Base-by-base conservation (phyloP, 2,888 invertebrate genomes). In the Anodontia alba region DNA sequence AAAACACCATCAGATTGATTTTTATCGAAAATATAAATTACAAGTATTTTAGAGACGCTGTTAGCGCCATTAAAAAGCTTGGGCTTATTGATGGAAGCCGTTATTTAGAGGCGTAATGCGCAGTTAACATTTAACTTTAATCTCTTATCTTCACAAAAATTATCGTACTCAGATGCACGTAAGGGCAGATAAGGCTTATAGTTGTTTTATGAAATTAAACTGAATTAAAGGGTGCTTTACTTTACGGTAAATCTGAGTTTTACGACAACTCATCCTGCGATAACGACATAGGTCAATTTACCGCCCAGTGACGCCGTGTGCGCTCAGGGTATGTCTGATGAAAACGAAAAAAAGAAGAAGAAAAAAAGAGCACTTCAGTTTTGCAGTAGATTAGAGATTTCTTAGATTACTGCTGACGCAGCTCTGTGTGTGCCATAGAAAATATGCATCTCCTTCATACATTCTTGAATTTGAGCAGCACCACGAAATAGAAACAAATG, bases 11-110 rank as follows among this genome's bases (percentile, higher is more conserved):
- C 62, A 62, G 62, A 15, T 33, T 33, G 62, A 62, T 62, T 33
- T 62, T 62, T 62, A 62, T 62, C 62, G n/a, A 5, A 62, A 62
- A 17, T 62, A 62, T 62, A 62, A 62, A 62, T 62, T 62, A 62
- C 62, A 10, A 29, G 29, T 29, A 62, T 62, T 33, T 62, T 33
- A 33, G 33, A 17, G 12, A 62, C 62, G 33, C 31, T 29, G 62
- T 33, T 62, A 62, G 62, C 1, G n/a, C 29, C 20, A 62, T 62
- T 62, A 33, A 62, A 62, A 62, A 12, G 62, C 62, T 62, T 15
- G 5, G 23, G 33, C 31, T 62, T 12, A 62, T 10, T 62, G 62
- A 7, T 20, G 62, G 1, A 62, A 33, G 17, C 26, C 29, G 62
- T 62, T 62, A 26, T 33, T 33, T 5, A 31, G 29, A 62, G 23